These are phyloP conservation scores for Pterocles burchelli DNA, from an alignment of 2,113 vertebrate species.

Conservation along the genomic window DNA sequence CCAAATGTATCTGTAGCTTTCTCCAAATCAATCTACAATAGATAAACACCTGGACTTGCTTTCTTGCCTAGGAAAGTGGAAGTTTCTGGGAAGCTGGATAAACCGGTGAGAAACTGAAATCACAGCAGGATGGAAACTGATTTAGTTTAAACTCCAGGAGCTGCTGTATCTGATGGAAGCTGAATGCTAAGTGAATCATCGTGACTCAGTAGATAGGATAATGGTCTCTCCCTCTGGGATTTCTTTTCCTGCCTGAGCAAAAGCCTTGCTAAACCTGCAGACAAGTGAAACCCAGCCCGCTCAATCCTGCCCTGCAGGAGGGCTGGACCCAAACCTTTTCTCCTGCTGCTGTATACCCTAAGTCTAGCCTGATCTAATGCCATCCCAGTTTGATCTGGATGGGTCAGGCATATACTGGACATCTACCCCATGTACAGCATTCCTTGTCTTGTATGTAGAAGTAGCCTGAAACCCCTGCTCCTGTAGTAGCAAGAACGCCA, in stretches of 20 bases:
- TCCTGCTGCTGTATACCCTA: background rate
- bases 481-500: background rate
- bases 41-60: background rate
- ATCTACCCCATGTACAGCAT: rapidly evolving
- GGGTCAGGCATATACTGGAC: background rate
- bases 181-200: constrained; percentile 46
- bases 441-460: background rate
- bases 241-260: constrained; percentile 36
- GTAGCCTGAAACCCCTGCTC: background rate
- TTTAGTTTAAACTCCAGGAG: constrained; percentile 20
- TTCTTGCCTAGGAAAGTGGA: background rate
- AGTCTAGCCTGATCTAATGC: background rate
- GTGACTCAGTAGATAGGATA: constrained; percentile 60
- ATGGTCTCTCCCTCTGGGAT: constrained; percentile 39
- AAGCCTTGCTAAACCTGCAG: background rate
- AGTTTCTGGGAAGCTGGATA: background rate
- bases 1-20: background rate
- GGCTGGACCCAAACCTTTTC: background rate
- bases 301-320: background rate
- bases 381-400: background rate
- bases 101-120: constrained; percentile 1
- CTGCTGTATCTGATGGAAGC: background rate
- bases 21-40: background rate
- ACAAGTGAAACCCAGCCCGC: background rate
- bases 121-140: constrained; percentile 7